These are phyloP conservation scores for Sciurus vulgaris DNA, from an alignment of 2,797 vertebrate genomes.

Conservation along the genomic window DNA sequence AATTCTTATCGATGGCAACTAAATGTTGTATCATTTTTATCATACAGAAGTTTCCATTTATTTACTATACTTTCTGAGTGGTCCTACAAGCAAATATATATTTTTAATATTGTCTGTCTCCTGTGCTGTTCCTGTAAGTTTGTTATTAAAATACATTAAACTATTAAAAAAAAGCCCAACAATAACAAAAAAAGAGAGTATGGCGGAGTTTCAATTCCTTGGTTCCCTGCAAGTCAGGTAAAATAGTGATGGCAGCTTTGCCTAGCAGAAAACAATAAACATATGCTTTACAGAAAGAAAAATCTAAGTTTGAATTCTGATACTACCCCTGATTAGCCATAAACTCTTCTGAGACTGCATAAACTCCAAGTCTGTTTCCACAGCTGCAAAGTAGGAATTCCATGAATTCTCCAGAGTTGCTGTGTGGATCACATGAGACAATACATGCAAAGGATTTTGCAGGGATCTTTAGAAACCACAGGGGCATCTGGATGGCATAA, in stretches of 20 bases:
- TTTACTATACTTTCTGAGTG: too few species aligned
- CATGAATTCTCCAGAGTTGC: neutral
- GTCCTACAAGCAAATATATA: neutral
- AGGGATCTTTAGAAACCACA: neutral
- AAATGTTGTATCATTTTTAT: neutral
- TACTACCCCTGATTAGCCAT: neutral
- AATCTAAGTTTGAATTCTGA: neutral
- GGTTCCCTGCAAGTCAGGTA: neutral
- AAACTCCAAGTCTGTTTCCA: neutral
- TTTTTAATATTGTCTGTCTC: too few species aligned
- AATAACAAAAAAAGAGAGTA: neutral
- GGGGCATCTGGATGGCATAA: neutral
- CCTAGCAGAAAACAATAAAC: neutral
- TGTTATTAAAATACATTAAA: too few species aligned
- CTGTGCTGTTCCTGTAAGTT: too few species aligned
- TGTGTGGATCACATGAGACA: neutral
- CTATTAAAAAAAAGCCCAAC: neutral
- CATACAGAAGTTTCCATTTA: too few species aligned
- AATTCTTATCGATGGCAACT: neutral
- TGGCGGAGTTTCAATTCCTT: neutral
- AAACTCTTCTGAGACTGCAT: neutral
- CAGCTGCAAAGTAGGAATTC: neutral
- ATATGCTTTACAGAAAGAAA: neutral
- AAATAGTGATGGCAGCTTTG: conserved; percentile 26
- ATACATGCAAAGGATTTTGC: neutral